A percentile compares a stretch with the other conserved stretches of the same genome.
phyloP scores from a whole-genome alignment of 2,888 invertebrate genomes.

The Cylloceria caligata region DNA sequence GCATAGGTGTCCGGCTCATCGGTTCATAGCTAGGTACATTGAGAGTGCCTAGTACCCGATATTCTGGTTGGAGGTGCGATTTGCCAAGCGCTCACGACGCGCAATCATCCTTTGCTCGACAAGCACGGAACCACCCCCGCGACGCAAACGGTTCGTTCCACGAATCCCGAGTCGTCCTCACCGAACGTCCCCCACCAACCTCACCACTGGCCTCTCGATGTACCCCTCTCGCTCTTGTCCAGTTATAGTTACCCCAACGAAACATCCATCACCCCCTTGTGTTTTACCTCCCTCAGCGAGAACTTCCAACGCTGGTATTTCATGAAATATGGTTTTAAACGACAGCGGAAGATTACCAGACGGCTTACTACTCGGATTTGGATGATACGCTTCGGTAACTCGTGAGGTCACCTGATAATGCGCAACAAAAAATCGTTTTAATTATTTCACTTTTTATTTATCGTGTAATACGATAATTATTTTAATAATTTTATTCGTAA shows the following conservation, averaged over 20 bases:
- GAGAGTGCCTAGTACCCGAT: conserved; percentile 47
- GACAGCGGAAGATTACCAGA: conserved; percentile 78
- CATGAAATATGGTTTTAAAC: conserved; percentile 79
- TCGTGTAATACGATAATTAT: conserved; percentile 9
- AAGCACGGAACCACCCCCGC: conserved; percentile 68
- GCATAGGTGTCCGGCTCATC: conserved; percentile 52
- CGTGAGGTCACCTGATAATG: conserved; percentile 19
- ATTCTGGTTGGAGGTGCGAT: conserved; percentile 63
- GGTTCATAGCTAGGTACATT: conserved; percentile 26
- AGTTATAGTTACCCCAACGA: conserved; percentile 37
- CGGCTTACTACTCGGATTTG: conserved; percentile 78
- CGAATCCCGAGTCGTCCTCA: conserved; percentile 74
- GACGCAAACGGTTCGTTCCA: conserved; percentile 64
- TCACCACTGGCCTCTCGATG: conserved; percentile 9
- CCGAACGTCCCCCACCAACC: conserved; percentile 61
- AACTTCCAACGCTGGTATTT: conserved; percentile 67
- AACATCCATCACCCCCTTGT: conserved; percentile 22
- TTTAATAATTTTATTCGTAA: neutral
- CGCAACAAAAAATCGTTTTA: conserved; percentile 24
- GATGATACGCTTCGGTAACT: conserved; percentile 57
- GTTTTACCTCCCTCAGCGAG: conserved; percentile 39
- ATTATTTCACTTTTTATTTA: conserved; percentile 13
- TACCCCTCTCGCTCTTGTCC: conserved; percentile 46
- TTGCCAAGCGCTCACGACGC: conserved; percentile 71
- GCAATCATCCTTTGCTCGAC: conserved; percentile 78